phyloP scores from a whole-genome alignment of 2,888 invertebrate genomes.

The Polydrusus pterygomalis region DNA sequence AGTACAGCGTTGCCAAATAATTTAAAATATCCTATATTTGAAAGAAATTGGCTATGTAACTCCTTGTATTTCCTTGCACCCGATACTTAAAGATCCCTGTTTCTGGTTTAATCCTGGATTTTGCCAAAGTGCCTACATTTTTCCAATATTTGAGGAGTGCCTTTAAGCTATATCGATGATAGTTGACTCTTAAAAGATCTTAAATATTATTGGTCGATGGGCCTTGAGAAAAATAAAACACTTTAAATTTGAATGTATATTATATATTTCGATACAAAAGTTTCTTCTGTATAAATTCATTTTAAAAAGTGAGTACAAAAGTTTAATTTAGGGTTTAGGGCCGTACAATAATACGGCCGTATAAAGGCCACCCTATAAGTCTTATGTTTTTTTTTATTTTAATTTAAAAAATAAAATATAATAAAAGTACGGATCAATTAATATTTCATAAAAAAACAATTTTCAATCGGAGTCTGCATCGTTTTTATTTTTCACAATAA shows the following conservation, averaged over 20 bases:
- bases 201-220: neutral
- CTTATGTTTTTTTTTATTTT: constrained; percentile 60
- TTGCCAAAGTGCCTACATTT: too few species aligned
- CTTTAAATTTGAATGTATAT: constrained; percentile 39
- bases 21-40: too few species aligned
- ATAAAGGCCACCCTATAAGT: constrained; percentile 70
- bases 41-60: too few species aligned
- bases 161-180: too few species aligned
- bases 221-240: neutral
- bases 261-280: constrained; percentile 61
- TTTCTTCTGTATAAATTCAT: constrained; percentile 69
- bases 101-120: too few species aligned
- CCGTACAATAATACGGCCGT: constrained; percentile 64
- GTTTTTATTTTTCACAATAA: neutral
- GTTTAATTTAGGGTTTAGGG: constrained; percentile 53
- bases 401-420: constrained; percentile 41
- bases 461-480: neutral
- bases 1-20: too few species aligned
- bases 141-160: too few species aligned
- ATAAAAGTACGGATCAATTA: constrained; percentile 48
- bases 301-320: constrained; percentile 62
- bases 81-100: too few species aligned
- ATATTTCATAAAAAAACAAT: constrained; percentile 36
- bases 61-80: too few species aligned
- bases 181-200: too few species aligned